A percentile compares a stretch with the other conserved stretches of the same genome.
Evolutionary conservation across 2,113 vertebrate genomes (phyloP).

Genomic region (Plectropomus leopardus): DNA sequence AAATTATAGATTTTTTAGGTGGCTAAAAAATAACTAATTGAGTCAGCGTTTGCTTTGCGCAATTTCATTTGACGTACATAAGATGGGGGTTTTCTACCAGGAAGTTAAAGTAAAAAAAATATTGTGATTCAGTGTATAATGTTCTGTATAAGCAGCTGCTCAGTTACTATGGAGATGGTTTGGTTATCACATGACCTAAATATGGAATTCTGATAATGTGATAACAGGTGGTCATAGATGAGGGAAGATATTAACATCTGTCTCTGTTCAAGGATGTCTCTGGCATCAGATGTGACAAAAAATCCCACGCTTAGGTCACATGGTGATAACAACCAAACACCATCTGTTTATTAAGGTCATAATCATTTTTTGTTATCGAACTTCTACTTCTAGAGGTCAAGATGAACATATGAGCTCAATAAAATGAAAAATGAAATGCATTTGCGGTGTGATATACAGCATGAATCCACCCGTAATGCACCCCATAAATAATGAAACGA

Average conservation of each 20-base stretch:
- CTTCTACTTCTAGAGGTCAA: neutral
- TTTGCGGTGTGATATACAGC: neutral
- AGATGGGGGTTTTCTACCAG: too few species aligned
- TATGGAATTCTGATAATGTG: neutral
- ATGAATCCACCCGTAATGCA: slow-evolving; percentile 15
- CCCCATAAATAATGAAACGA: slow-evolving; percentile 4
- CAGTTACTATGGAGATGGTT: neutral
- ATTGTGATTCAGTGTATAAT: too few species aligned
- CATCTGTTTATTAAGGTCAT: neutral
- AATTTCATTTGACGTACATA: too few species aligned
- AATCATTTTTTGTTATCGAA: neutral
- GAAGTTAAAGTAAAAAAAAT: too few species aligned
- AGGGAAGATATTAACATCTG: neutral
- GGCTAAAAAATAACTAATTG: too few species aligned
- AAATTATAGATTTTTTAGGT: too few species aligned
- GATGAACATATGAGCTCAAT: neutral
- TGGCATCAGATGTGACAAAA: neutral
- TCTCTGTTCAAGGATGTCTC: neutral
- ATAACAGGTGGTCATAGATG: neutral
- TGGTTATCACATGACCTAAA: neutral
- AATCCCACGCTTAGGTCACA: neutral
- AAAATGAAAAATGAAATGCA: neutral
- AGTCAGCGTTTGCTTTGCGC: too few species aligned
- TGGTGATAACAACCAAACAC: neutral
- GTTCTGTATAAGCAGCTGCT: neutral